Evolutionary conservation across 1,140 invertebrate species (phyloP).

Genomic region (Agraylea sexmaculata): DNA sequence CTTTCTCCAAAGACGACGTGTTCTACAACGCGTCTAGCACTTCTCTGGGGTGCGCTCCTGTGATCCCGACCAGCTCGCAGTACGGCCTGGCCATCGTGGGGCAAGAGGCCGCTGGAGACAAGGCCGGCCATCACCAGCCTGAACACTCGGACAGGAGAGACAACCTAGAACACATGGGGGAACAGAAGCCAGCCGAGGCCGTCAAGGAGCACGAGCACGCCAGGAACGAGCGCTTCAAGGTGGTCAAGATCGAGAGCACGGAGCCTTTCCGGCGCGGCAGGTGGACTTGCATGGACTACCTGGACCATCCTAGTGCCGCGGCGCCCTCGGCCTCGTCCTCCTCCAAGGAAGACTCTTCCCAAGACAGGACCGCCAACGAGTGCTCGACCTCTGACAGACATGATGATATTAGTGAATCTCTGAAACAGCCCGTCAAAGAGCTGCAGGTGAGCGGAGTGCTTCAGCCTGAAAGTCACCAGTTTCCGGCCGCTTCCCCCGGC

Average conservation of each 20-base stretch:
- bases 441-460: slow-evolving; percentile 30
- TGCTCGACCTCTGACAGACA: slow-evolving; percentile 28
- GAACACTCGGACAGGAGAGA: slow-evolving; percentile 41
- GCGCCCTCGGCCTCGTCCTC: slow-evolving; percentile 23
- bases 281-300: slow-evolving; percentile 93
- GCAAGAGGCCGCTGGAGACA: slow-evolving; percentile 39
- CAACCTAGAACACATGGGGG: slow-evolving; percentile 52
- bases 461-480: slow-evolving; percentile 37
- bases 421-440: slow-evolving; percentile 31
- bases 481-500: slow-evolving; percentile 38
- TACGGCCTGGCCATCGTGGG: slow-evolving; percentile 70
- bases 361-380: slow-evolving; percentile 39
- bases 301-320: slow-evolving; percentile 56
- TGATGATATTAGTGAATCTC: slow-evolving; percentile 31
- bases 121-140: slow-evolving; percentile 44
- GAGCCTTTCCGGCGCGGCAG: slow-evolving; percentile 87
- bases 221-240: slow-evolving; percentile 82
- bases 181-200: slow-evolving; percentile 48
- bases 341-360: slow-evolving; percentile 37
- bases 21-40: slow-evolving; percentile 66
- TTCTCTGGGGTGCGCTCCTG: slow-evolving; percentile 61
- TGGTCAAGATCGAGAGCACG: slow-evolving; percentile 91
- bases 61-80: slow-evolving; percentile 72
- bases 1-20: slow-evolving; percentile 69
- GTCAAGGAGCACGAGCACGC: slow-evolving; percentile 59